phyloP scores from a whole-genome alignment of 37 sponge, comb jelly and placozoan genomes.

The Lycopodina hypogea region DNA sequence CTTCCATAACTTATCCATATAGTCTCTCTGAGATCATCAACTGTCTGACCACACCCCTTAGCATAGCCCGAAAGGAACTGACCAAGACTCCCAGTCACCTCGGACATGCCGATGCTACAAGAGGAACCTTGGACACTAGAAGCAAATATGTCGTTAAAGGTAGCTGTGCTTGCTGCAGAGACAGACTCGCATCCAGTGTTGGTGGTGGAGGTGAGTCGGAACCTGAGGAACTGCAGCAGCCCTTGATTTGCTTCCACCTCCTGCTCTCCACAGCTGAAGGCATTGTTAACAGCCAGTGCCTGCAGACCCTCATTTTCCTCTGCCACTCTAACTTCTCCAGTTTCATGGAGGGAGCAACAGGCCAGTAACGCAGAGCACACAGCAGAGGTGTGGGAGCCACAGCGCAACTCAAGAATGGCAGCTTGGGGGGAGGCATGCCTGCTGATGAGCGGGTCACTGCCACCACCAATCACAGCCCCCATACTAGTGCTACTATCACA shows the following conservation, averaged over 20 bases:
- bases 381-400: constrained; percentile 9
- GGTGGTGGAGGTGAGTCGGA: constrained; percentile 1
- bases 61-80: constrained; percentile 31
- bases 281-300: constrained; percentile 27
- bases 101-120: not conserved
- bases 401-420: constrained; percentile 52
- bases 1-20: constrained; percentile 28
- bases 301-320: constrained; percentile 11
- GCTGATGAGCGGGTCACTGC: too few relatives aligned
- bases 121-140: constrained; percentile 7
- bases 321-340: too few relatives aligned
- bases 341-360: constrained; percentile 1
- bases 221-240: constrained; percentile 30
- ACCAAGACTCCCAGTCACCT: not conserved
- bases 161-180: not conserved
- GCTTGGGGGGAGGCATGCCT: too few relatives aligned
- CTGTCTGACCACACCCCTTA: not conserved
- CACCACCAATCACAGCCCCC: too few relatives aligned
- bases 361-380: constrained; percentile 27
- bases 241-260: constrained; percentile 33
- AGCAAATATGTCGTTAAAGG: constrained; percentile 15
- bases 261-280: constrained; percentile 41
- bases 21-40: constrained; percentile 1
- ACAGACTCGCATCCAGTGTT: not conserved
- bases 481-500: too few relatives aligned